Conservation (phyloP, 1,140 invertebrate genomes). For the Galendromus occidentalis region DNA sequence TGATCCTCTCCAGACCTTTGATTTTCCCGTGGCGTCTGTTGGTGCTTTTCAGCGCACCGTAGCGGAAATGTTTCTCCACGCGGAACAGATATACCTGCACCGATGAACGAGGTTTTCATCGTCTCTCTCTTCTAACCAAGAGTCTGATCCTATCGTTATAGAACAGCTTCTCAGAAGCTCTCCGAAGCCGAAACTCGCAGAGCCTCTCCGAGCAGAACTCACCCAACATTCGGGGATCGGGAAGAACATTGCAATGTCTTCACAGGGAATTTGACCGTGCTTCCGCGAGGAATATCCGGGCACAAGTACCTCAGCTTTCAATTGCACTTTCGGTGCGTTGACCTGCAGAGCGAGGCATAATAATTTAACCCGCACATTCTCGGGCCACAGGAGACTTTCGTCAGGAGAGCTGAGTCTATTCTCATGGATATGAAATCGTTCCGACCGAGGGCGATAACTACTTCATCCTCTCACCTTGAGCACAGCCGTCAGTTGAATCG, state of each 20-base stretch:
- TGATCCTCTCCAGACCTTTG: conserved; percentile 68
- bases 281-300: conserved; percentile 88
- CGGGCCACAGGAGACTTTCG: background rate
- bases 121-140: too few relatives aligned
- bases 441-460: background rate
- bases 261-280: conserved; percentile 73
- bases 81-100: conserved; percentile 67
- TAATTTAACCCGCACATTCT: background rate
- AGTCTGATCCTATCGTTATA: too few relatives aligned
- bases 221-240: conserved; percentile 96
- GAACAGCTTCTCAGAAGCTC: too few relatives aligned
- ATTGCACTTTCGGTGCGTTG: conserved; percentile 44
- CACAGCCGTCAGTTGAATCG: conserved; percentile 66
- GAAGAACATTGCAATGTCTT: conserved; percentile 89
- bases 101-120: conserved; percentile 14
- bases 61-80: conserved; percentile 92
- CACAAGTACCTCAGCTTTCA: conserved; percentile 78
- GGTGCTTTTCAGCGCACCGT: conserved; percentile 94
- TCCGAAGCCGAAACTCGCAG: too few relatives aligned
- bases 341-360: conserved; percentile 16
- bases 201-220: too few relatives aligned
- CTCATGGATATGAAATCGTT: too few relatives aligned
- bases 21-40: conserved; percentile 51
- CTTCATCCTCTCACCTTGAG: conserved; percentile 27
- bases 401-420: too few relatives aligned